phyloP scores from a whole-genome alignment of 2,797 vertebrate species.

The Geotrypetes seraphini region DNA sequence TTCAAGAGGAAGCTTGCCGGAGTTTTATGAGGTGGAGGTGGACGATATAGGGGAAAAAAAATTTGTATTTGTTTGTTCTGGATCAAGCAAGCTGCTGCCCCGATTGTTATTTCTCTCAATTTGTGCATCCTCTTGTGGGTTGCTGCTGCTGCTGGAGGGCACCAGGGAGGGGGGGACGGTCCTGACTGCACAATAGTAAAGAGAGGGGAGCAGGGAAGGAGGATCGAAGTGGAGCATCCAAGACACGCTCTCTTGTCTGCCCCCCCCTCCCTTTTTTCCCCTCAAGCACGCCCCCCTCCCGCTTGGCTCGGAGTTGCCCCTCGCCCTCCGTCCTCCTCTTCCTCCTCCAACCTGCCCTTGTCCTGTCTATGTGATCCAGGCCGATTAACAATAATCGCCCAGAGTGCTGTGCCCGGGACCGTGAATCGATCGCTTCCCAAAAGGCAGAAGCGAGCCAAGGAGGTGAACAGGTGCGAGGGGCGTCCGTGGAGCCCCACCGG shows the following conservation, averaged over 20 bases:
- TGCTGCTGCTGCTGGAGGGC: slow-evolving; percentile 24
- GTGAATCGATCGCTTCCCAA: slow-evolving; percentile 40
- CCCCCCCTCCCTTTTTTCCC: no score
- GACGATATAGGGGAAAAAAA: slow-evolving; percentile 18
- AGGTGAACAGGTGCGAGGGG: slow-evolving; percentile 65
- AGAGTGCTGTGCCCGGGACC: slow-evolving; percentile 5
- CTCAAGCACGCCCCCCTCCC: no score
- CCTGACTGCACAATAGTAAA: slow-evolving; percentile 40
- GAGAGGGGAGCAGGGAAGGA: slow-evolving; percentile 38
- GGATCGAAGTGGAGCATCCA: slow-evolving; percentile 36
- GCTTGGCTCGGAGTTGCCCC: no score
- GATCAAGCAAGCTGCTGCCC: slow-evolving; percentile 17
- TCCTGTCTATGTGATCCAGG: no score
- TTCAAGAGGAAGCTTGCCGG: slow-evolving; percentile 26
- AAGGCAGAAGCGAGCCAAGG: slow-evolving; percentile 48
- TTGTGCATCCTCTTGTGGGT: slow-evolving; percentile 24
- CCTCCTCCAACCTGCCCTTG: no score
- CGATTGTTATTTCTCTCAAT: background rate
- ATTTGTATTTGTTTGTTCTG: slow-evolving; percentile 10
- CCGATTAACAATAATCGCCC: no score
- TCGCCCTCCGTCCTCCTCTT: slow-evolving; percentile 3
- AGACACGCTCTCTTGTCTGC: slow-evolving; percentile 26
- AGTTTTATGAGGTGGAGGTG: no score
- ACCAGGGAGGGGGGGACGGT: slow-evolving; percentile 59
- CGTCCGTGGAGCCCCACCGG: slow-evolving; percentile 35